Evolutionary conservation across 2,888 invertebrate genomes (phyloP).

Genomic region (Melangyna quadrimaculata): DNA sequence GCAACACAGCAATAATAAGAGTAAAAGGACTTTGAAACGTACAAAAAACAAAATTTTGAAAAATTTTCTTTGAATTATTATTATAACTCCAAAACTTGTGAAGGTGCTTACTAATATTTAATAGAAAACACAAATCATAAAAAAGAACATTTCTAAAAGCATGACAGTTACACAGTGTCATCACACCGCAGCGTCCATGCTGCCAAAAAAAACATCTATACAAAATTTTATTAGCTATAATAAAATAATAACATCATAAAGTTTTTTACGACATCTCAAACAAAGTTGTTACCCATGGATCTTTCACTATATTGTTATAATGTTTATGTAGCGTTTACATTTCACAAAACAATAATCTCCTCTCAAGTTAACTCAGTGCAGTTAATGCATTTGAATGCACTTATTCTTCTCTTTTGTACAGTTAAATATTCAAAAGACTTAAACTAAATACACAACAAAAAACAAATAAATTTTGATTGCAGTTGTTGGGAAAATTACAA

Average conservation of each 20-base stretch:
- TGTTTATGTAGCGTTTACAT: slow-evolving; percentile 9
- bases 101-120: too few relatives aligned
- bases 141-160: background rate
- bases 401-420: background rate
- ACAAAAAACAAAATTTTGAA: too few relatives aligned
- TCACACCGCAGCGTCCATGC: background rate
- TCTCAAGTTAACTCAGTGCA: background rate
- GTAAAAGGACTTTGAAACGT: too few relatives aligned
- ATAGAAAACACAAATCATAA: background rate
- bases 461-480: slow-evolving; percentile 5
- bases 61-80: too few relatives aligned
- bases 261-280: slow-evolving; percentile 47
- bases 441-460: background rate
- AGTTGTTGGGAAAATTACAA: slow-evolving; percentile 17
- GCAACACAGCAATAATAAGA: too few relatives aligned
- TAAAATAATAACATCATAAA: slow-evolving; percentile 57
- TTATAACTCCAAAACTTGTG: too few relatives aligned
- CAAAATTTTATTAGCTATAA: slow-evolving; percentile 6
- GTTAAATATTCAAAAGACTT: background rate
- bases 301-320: background rate
- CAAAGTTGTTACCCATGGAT: background rate
- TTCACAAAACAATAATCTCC: background rate
- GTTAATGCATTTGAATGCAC: slow-evolving; percentile 16
- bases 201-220: background rate
- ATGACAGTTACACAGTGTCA: background rate